Evolutionary conservation across 2,888 invertebrate genomes (phyloP).

Genomic region (Shargacucullia verbasci): DNA sequence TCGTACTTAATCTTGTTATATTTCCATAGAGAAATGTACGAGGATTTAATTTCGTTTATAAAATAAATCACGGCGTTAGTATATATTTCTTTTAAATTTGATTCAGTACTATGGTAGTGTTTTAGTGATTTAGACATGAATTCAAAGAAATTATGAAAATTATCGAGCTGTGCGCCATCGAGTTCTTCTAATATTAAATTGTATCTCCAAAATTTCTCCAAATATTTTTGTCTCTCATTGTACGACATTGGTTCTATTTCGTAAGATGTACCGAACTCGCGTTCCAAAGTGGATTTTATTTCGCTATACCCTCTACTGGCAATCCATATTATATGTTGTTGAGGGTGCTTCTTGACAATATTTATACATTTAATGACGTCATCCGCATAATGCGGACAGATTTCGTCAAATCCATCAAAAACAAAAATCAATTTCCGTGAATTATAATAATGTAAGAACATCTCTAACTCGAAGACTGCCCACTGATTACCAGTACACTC

Average conservation of each 20-base stretch:
- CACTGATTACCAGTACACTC: constrained; percentile 8
- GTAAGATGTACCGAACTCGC: constrained; percentile 28
- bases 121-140: background rate
- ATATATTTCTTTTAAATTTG: background rate
- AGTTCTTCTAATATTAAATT: constrained; percentile 26
- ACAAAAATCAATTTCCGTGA: constrained; percentile 29
- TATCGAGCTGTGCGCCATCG: constrained; percentile 23
- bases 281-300: constrained; percentile 23
- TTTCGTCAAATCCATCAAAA: constrained; percentile 56
- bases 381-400: constrained; percentile 44
- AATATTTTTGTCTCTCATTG: constrained; percentile 25
- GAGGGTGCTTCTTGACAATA: constrained; percentile 5
- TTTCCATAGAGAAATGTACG: constrained; percentile 10
- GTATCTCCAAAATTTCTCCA: constrained; percentile 25
- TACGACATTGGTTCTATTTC: constrained; percentile 24
- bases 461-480: constrained; percentile 21
- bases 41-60: background rate
- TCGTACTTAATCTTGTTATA: background rate
- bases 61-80: background rate
- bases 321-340: constrained; percentile 35
- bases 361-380: constrained; percentile 24
- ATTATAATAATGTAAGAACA: constrained; percentile 40
- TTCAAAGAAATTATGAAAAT: constrained; percentile 12
- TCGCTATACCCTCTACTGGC: constrained; percentile 46
- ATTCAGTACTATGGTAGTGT: too few relatives aligned